Base-by-base conservation (phyloP, 2,113 vertebrate species). In the Lasiurus cinereus region DNA sequence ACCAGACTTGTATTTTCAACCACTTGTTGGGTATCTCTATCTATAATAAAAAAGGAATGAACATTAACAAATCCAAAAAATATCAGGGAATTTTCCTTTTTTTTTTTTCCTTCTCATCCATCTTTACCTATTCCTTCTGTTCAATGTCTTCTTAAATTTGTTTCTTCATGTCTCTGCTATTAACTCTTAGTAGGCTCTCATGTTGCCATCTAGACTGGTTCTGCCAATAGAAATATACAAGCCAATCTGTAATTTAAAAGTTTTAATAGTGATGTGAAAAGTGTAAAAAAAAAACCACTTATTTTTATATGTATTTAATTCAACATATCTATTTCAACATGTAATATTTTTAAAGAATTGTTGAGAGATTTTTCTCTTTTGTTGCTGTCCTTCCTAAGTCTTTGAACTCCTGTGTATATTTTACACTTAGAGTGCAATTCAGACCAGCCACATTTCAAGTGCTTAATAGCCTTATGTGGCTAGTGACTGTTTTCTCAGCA, bases 1-100 rank as follows among this genome's bases (percentile, higher is more conserved):
- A 59, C 66, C 22, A 56, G 67, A 85, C 21, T 70, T 92, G 15
- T 82, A 54, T 93, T 89, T 93, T 46, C 27, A 87, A 0, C 43
- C 46, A 46, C 16, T 87, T 83, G 21, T 87, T 94, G 43, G 48
- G 54, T 18, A 27, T 74, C 29, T 87, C 27, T 6, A 31, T 69
- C n/a, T 69, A 74, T 85, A 69, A 92, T 92, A 92, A 29, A n/a
- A 56, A 59, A 78, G 19, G n/a, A 77, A 73, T 92, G 54, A 90
- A 33, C 31, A 62, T 87, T 52, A 73, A n/a, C 80, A 92, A 62
- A 79, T 69, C 6, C 2, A 67, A 66, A 86, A 77, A 5, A 94
- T 24, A 54, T 48, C 22, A 85, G 50, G 18, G 43, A 77, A 15
- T 86, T 93, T 59, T 73, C 27, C 22, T 2, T 59, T 93, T 70